Evolutionary conservation across 2,113 vertebrate species (phyloP).

Genomic region (Ophiodon elongatus): DNA sequence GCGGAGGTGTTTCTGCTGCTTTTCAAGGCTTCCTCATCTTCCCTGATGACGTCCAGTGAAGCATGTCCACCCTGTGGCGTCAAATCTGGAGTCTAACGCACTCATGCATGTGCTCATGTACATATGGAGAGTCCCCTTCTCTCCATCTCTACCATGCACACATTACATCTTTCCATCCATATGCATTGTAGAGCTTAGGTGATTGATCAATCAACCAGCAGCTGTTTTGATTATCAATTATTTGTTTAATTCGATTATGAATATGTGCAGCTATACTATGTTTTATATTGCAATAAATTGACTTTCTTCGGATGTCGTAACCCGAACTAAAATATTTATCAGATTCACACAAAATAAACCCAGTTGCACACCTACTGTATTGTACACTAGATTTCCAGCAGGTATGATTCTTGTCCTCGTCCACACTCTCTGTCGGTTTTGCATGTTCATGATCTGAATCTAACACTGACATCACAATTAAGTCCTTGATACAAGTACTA

Average conservation of each 20-base stretch:
- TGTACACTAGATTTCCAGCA: conserved; percentile 10
- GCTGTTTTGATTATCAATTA: not conserved
- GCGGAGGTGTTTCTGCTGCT: not conserved
- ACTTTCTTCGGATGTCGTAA: not conserved
- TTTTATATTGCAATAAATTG: not conserved
- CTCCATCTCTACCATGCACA: not conserved
- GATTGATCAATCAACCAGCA: not conserved
- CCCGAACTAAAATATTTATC: not conserved
- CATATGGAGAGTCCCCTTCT: conserved; percentile 27
- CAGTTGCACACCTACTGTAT: not conserved
- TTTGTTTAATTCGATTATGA: not conserved
- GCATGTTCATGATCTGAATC: not conserved
- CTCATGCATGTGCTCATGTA: conserved; percentile 40
- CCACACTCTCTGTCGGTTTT: conserved; percentile 6
- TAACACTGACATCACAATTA: not conserved
- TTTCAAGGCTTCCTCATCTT: conserved; percentile 39
- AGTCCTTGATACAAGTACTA: not conserved
- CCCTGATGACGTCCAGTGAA: conserved; percentile 57
- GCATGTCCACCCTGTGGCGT: conserved; percentile 63
- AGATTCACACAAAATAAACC: not conserved
- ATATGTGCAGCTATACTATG: not conserved
- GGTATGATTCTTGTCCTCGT: not conserved
- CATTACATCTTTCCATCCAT: not conserved
- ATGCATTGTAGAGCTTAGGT: not conserved
- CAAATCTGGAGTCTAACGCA: conserved; percentile 65